Base-by-base conservation (phyloP, 2,113 vertebrate species). In the Chionis minor region DNA sequence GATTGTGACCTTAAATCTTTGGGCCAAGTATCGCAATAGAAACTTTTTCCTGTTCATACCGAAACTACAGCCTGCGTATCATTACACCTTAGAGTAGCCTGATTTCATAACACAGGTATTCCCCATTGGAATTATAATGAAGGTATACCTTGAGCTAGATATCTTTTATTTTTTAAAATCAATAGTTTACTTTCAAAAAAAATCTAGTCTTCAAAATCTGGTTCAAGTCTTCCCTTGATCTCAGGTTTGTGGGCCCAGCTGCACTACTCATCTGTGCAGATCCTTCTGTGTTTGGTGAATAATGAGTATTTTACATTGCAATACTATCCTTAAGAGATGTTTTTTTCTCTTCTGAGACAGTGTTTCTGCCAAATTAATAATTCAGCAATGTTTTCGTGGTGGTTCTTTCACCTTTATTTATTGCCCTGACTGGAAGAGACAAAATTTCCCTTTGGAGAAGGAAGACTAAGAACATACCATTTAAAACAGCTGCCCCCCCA, bases 311-410 rank as follows among this genome's bases (percentile, higher is more conserved):
- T 72, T 84, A 66, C 58, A 59, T 89, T 93, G 28, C 38, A 55
- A 9, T 30, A 12, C 21, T 71, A 71, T 15, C 28, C 56, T 40
- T 45, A 96, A 88, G 81, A 85, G 21, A 38, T 38, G 21, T 13
- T 96, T 92, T 81, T 82, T 94, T 47, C 51, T 91, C 51, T 91
- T 92, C 66, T 55, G n/a, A 92, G 44, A 74, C 17, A 35, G 33
- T 33, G n/a, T 87, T 94, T 94, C 92, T 94, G 19, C 79, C 51
- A 95, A 96, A 94, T 97, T 97, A 97, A 96, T 97, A 95, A 96
- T 95, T 95, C 88, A 96, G 47, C 18, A 40, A 85, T 92, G 67
- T 88, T 97, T 96, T 96, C 42, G 20, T 21, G 44, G 72, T 70
- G 65, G 27, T 86, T 94, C 86, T 92, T 96, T 86, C 82, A 96